A percentile compares a stretch with the other conserved stretches of the same genome.
These are phyloP conservation scores for Limnephilus auricula DNA, from an alignment of 2,888 invertebrate species.

Conservation along the genomic window DNA sequence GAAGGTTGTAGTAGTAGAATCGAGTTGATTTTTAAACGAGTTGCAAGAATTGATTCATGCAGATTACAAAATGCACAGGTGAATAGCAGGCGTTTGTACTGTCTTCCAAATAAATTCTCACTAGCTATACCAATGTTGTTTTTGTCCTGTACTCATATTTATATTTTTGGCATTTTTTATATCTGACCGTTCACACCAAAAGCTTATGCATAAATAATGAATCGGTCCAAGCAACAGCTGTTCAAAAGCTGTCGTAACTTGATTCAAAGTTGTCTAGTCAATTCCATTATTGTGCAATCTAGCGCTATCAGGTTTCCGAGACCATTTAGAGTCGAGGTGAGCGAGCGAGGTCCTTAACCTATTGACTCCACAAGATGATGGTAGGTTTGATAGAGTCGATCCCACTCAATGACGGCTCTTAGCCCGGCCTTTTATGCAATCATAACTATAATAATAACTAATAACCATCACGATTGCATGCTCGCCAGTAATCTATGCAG, in stretches of 20 bases:
- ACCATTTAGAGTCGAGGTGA: not conserved
- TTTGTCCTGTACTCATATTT: no score
- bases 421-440: not conserved
- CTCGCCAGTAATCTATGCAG: not conserved
- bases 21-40: no score
- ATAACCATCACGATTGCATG: not conserved
- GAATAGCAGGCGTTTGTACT: no score
- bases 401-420: not conserved
- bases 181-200: not conserved
- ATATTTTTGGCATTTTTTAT: not conserved
- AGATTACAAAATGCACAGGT: no score
- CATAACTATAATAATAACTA: not conserved
- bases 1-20: no score
- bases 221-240: not conserved
- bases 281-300: not conserved
- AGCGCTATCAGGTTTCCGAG: not conserved
- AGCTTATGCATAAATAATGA: not conserved
- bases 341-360: slow-evolving; percentile 2
- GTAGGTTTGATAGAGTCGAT: not conserved
- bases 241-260: not conserved
- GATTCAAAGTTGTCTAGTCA: not conserved
- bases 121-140: no score
- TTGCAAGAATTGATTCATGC: no score
- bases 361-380: not conserved
- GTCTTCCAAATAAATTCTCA: no score